Percentiles rank a stretch among this genome's conserved stretches.
These are phyloP conservation scores for Belgica antarctica DNA, from an alignment of 2,888 invertebrate genomes.

Conservation along the genomic window DNA sequence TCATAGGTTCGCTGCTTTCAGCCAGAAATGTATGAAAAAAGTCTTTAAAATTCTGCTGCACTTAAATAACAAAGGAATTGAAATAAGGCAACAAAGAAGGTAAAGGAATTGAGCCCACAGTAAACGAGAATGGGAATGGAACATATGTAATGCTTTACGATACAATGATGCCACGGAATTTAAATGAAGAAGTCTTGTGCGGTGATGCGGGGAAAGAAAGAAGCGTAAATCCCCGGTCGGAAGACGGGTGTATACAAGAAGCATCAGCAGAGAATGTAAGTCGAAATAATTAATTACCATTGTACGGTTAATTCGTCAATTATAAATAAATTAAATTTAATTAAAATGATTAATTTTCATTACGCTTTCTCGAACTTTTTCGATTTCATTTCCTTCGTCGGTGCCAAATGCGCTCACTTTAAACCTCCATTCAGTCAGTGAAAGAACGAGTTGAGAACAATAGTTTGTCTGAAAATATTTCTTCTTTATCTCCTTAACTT, in stretches of 20 bases:
- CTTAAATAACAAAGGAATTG: constrained; percentile 27
- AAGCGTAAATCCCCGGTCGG: not conserved
- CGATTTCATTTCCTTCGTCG: not conserved
- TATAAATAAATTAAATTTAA: constrained; percentile 15
- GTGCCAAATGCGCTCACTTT: not conserved
- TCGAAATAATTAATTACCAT: constrained; percentile 23
- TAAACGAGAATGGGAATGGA: constrained; percentile 19
- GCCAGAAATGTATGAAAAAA: not conserved
- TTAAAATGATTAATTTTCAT: constrained; percentile 34
- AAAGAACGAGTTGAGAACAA: not conserved
- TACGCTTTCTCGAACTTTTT: not conserved
- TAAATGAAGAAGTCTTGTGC: constrained; percentile 29
- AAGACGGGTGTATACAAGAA: not conserved
- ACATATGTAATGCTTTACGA: constrained; percentile 27
- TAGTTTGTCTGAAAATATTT: not conserved
- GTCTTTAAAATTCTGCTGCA: constrained; percentile 29
- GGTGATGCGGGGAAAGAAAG: not conserved
- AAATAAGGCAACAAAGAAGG: constrained; percentile 7
- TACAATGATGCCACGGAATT: constrained; percentile 36
- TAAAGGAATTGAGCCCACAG: not conserved
- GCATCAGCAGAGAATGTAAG: not conserved
- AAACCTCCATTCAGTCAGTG: not conserved
- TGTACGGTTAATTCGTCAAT: constrained; percentile 25
- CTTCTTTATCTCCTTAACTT: too few species aligned
- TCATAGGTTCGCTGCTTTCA: not conserved